Evolutionary conservation across 1,140 invertebrate genomes (phyloP), one percentile per base, ranked within the genome.

Genomic region (Odontomachus brunneus): DNA sequence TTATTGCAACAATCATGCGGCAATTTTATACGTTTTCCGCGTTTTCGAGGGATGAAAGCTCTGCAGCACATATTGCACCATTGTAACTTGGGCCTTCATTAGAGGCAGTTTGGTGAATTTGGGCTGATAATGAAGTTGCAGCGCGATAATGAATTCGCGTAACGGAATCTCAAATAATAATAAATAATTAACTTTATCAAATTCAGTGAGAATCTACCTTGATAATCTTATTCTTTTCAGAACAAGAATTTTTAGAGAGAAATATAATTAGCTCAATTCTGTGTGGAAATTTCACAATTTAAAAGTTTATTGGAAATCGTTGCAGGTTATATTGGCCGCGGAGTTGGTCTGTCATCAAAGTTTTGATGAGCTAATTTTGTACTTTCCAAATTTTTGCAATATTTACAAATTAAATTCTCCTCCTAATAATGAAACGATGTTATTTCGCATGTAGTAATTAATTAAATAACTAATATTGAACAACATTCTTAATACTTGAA

Each of bases 121-220:
- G 33, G 51, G 60, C 62, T 80, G 75, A 69, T 80, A 80, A 80
- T 57, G 48, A 69, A 49, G 74, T 67, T 57, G 33, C 53, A 15
- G 33, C 63, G 33, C 24, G 49, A 44, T 71, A 80, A 80, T 69
- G 65, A 59, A 80, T 57, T 69, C 22, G 24, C 48, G 17, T 26
- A 66, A 22, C 14, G 5, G 19, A 59, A 57, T 80, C 24, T 72
- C 17, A 49, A 57, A 62, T n/a, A n/a, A n/a, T n/a, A n/a, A n/a
- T 82, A 49, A 49, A 62, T 82, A 26, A 29, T 26, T 38, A 19
- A 75, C 3, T 24, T 12, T 24, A 24, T 22, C 24, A 55, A 14
- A 53, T 44, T 11, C 9, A 1, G 9, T 44, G 9, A 44, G 0
- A 11, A 3, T 44, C 9, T 44, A 44, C 9, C 9, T 44, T 11